Base-by-base conservation (phyloP, 1,140 invertebrate species). In the Caenorhabditis remanei region DNA sequence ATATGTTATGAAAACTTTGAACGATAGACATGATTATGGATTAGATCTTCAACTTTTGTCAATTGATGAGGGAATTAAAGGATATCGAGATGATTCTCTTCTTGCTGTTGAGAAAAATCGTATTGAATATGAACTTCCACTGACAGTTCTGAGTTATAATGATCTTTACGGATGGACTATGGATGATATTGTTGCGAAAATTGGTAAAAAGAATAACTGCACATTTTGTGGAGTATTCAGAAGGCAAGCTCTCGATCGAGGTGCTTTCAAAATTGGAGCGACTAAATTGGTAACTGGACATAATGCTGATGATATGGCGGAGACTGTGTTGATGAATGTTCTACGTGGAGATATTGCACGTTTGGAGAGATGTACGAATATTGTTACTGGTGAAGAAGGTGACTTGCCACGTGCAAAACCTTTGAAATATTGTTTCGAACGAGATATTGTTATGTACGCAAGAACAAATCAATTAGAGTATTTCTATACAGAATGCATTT, bases 111-210 rank as follows among this genome's bases (percentile, higher is more conserved):
- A 88, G 48, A 88, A 75, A 24, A 88, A 88, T 65, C 53, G 67
- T 40, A 46, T 79, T 40, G 94, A 92, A 87, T 90, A 83, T 58
- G 94, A 95, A 88, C 95, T 99, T 93, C 96, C 97, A 55, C 93
- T 99, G 46, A 98, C 96, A 94, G 97, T 99, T 87, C 94, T 99
- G 7, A 99, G 97, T 0, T 99, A 99, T 93, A 95, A 99, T 94
- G 97, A 99, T 90, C 94, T 99, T 0, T 99, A 99, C 94, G 98
- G 98, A 0, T 99, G 98, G 98, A 99, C 97, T 24, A 99, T 99
- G 98, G 98, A 99, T 94, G 96, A 96, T 91, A 99, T 99, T 93
- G 98, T 99, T 4, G 95, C 95, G 90, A 94, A 96, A 93, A 97
- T 99, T 89, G 98, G 98, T 0, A 94, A 95, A 75, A 98, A 97